Evolutionary conservation across 2,113 vertebrate species (phyloP), one percentile per base, ranked within the genome.

Genomic region (Syngnathus scovelli): DNA sequence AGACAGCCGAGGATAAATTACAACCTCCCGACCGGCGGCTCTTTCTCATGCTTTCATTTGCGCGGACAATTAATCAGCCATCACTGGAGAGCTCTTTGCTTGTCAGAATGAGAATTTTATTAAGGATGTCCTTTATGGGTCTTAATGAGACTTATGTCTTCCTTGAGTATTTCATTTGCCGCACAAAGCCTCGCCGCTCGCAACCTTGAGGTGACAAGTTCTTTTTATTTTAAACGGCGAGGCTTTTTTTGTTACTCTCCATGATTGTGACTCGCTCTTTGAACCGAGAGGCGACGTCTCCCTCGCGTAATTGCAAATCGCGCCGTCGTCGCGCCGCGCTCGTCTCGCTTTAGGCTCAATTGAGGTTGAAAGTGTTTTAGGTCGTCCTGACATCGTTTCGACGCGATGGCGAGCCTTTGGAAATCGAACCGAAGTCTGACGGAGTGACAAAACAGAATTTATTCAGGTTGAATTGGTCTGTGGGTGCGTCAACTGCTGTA

Each of bases 111-210:
- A 86, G 88, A 86, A 88, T 90, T 90, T 90, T 91, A 91, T 90
- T 88, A 90, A 88, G 85, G 86, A 81, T 89, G 86, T 88, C 89
- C 90, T 91, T 90, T 88, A 87, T 90, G 84, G 82, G 83, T 76
- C 79, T 89, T 89, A 91, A 91, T 92, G 89, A 90, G 89, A 90
- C 89, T 90, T 88, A 87, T 89, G 90, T 89, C 88, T 90, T 90
- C 87, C 85, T 88, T 89, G 88, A 90, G 89, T 87, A 85, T 90
- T 91, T 86, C 82, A 89, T 91, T 89, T 90, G 83, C 82, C 70
- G 81, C 87, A 88, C 84, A 86, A 68, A 83, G 85, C 79, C 78
- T 69, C 72, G 69, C 81, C 79, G 76, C 83, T 78, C 77, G 86
- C 86, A 90, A 91, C 89, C 85, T 89, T 85, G 78, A 87, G 86